These are phyloP conservation scores for Anhinga anhinga DNA, from an alignment of 2,113 vertebrate genomes.

Conservation along the genomic window DNA sequence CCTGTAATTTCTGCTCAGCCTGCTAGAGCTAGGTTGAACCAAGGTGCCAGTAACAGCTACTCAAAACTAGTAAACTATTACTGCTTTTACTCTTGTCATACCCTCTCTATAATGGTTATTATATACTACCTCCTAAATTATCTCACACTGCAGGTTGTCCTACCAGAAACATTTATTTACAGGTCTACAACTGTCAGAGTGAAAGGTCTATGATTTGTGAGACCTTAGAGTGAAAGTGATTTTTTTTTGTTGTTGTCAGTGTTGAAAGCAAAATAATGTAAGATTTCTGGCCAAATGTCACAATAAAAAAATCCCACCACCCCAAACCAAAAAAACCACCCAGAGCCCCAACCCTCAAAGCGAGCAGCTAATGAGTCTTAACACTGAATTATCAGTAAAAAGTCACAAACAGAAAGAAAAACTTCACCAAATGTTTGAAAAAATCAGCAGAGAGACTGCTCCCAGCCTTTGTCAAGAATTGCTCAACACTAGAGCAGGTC, in stretches of 20 bases:
- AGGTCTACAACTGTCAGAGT: neutral
- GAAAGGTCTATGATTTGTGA: neutral
- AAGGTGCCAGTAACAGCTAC: neutral
- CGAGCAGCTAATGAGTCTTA: neutral
- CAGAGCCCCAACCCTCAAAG: neutral
- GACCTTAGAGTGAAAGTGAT: neutral
- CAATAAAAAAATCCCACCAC: neutral
- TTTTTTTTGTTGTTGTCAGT: neutral
- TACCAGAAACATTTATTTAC: neutral
- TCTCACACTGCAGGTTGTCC: neutral
- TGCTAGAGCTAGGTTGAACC: neutral
- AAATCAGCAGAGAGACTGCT: neutral
- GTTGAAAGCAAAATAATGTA: neutral
- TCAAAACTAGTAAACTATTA: neutral
- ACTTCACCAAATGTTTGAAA: neutral
- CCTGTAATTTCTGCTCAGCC: neutral
- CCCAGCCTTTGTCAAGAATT: neutral
- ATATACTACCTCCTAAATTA: neutral
- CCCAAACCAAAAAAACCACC: neutral
- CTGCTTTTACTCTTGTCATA: neutral
- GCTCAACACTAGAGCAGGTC: neutral
- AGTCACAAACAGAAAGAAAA: neutral
- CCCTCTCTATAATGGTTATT: neutral
- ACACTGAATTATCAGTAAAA: neutral
- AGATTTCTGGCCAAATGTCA: neutral